These are phyloP conservation scores for Hydrotaea cyrtoneurina DNA, from an alignment of 2,888 invertebrate species.

Conservation along the genomic window DNA sequence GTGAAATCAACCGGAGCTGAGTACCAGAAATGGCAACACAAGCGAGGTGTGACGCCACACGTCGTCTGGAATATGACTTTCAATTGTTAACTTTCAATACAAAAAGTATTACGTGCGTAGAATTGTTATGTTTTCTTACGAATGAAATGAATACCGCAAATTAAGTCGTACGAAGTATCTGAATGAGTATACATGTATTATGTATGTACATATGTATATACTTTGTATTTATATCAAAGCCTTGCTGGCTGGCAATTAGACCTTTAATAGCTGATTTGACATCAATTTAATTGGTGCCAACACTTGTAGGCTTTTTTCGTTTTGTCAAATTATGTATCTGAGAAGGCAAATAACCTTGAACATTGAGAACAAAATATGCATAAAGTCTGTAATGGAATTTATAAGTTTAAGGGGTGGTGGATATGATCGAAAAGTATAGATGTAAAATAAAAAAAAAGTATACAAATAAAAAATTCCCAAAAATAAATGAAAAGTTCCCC, in stretches of 20 bases:
- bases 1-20: background rate
- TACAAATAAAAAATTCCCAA: no score
- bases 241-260: background rate
- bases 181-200: background rate
- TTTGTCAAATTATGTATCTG: no score
- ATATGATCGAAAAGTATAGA: no score
- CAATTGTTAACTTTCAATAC: conserved; percentile 62
- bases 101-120: conserved; percentile 52
- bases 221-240: background rate
- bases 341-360: no score
- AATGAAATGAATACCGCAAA: conserved; percentile 52
- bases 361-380: no score
- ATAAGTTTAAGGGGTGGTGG: no score
- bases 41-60: conserved; percentile 5
- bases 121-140: conserved; percentile 53
- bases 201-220: background rate
- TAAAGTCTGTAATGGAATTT: no score
- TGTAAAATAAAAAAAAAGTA: no score
- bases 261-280: background rate
- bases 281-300: conserved; percentile 23
- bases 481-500: no score
- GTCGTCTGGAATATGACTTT: conserved; percentile 33
- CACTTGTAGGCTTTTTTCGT: background rate
- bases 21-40: background rate
- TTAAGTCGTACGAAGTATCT: conserved; percentile 46